These are phyloP conservation scores for Siniperca undulata DNA, from an alignment of 2,797 vertebrate species.

Conservation along the genomic window DNA sequence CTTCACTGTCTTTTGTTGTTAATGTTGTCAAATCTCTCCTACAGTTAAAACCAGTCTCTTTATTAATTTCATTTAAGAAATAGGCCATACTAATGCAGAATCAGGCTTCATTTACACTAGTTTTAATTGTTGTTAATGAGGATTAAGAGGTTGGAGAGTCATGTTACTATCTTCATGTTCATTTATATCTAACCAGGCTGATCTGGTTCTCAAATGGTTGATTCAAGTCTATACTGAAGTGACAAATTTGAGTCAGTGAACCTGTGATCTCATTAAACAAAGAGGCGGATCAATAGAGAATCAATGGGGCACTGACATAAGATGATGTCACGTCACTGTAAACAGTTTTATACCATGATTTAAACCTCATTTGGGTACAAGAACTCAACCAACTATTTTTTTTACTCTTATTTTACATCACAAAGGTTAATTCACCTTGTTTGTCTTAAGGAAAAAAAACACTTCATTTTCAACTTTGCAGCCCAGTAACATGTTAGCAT, in stretches of 20 bases:
- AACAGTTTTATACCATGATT: background rate
- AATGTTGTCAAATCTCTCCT: slow-evolving; percentile 3
- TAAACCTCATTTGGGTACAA: background rate
- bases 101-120: background rate
- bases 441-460: too few relatives aligned
- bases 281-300: background rate
- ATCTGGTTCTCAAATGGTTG: background rate
- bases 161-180: background rate
- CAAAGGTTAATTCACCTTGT: background rate
- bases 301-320: background rate
- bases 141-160: background rate
- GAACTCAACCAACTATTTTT: background rate
- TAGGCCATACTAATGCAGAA: background rate
- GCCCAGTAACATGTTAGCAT: background rate
- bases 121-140: background rate
- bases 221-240: background rate
- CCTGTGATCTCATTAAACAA: background rate
- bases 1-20: background rate
- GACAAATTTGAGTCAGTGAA: background rate
- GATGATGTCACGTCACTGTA: background rate
- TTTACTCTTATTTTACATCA: background rate
- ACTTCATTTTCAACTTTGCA: background rate
- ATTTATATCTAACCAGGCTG: background rate
- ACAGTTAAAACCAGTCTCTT: background rate
- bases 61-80: background rate